Evolutionary conservation across 1,140 invertebrate species (phyloP), one percentile per base, ranked within the genome.

Genomic region (Penaeus chinensis): DNA sequence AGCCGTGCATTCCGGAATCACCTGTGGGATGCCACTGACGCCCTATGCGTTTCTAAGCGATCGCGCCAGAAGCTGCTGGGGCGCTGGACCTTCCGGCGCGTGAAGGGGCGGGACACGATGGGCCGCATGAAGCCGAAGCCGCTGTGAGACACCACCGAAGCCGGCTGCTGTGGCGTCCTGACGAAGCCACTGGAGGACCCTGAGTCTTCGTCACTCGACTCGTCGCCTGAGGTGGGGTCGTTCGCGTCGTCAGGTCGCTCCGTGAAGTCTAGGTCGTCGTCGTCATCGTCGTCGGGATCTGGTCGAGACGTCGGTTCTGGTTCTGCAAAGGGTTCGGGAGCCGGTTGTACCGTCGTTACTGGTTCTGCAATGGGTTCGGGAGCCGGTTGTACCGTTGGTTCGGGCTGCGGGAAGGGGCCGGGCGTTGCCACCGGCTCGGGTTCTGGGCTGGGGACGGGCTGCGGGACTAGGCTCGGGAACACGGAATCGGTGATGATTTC

Each of bases 161-260:
- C 37, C 69, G 20, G 69, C 69, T 74, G 71, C 42, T 74, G 71
- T 18, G 71, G 19, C 13, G 71, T 74, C 71, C 71, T 74, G 71
- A 74, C 37, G 71, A 74, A 74, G 19, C 24, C 71, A 13, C 1
- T 32, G 0, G 27, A 27, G 27, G 20, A 1, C 79, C n/a, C 32
- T 22, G 27, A 0, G 61, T 32, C 22, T 19, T 19, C 24, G 20
- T n/a, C 20, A 27, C 54, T 54, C 16, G 54, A 54, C 54, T 54
- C 54, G 0, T 13, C 47, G 47, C 3, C 13, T 8, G 47, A 54
- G 47, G 47, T 54, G 8, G 47, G 47, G 47, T 54, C 8, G 47
- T 54, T 8, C 47, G 47, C 10, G 47, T 54, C 54, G 54, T 13
- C 54, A 8, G 54, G 54, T 54, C 16, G 54, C 19, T 22, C n/a